Evolutionary conservation across 2,797 vertebrate genomes (phyloP), one percentile per base, ranked within the genome.

Genomic region (Podarcis siculus): DNA sequence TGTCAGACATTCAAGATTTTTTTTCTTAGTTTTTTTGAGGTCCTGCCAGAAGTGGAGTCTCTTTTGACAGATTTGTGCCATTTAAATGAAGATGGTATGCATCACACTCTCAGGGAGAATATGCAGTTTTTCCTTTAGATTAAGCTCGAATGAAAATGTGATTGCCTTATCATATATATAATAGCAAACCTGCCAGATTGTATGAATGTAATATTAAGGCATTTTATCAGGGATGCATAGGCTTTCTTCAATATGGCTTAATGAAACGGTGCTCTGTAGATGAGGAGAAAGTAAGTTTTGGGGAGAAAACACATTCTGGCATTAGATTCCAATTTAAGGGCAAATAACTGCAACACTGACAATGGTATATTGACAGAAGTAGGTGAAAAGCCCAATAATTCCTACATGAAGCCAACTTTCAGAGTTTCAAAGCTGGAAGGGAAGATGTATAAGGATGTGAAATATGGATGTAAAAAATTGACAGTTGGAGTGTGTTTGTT

Each of bases 1-100:
- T 82, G 72, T 66, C 82, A 84, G 49, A 27, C 81, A 91, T 89
- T 78, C 71, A 73, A 32, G 39, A 58, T 83, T 76, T 55, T 87
- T 49, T 86, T 80, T 42, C 1, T 42, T n/a, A n/a, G n/a, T 45
- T 45, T 45, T 55, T 1, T 84, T 66, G 82, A 80, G 32, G 19
- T 76, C 49, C 84, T 86, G 64, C 83, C 32, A 77, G 45, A 88
- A 45, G 32, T 42, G 17, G 76, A 73, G n/a, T 75, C 37, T 72
- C 15, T 77, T 71, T 75, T 78, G 58, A 42, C 67, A 87, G 76
- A 81, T 83, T 76, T 83, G 76, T 25, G 45, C 79, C 72, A 69
- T 86, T 76, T 86, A 83, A 83, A 75, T 23, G 19, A 83, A 45
- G 78, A 73, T 55, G 45, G 55, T 45, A 30, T 32, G 42, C 45